These are phyloP conservation scores for Linnaemya vulpina DNA, from an alignment of 2,888 invertebrate genomes.

Conservation along the genomic window DNA sequence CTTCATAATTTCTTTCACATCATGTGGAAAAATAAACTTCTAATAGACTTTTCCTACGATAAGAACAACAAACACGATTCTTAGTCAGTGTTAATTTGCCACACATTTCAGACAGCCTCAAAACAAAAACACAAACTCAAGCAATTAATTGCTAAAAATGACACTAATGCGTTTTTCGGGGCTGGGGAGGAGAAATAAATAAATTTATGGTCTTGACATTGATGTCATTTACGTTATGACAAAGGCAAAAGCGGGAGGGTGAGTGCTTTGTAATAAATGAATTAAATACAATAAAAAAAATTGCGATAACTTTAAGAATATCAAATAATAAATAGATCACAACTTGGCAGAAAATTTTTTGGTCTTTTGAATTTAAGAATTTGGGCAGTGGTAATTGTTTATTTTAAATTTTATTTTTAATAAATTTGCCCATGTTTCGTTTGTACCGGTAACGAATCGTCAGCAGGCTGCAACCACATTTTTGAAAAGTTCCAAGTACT, in stretches of 20 bases:
- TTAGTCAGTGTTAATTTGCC: conserved; percentile 58
- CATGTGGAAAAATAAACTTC: conserved; percentile 19
- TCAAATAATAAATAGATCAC: not conserved
- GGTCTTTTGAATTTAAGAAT: too few species aligned
- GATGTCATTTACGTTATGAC: not conserved
- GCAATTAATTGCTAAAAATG: conserved; percentile 31
- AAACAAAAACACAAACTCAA: not conserved
- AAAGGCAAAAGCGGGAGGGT: not conserved
- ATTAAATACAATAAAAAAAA: not conserved
- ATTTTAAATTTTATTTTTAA: too few species aligned
- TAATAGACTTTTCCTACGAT: not conserved
- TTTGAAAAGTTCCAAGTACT: too few species aligned
- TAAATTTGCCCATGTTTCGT: too few species aligned
- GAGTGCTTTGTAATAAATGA: not conserved
- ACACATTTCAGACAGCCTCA: conserved; percentile 16
- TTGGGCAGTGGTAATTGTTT: too few species aligned
- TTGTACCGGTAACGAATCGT: too few species aligned
- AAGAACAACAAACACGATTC: conserved; percentile 23
- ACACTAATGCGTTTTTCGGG: conserved; percentile 32
- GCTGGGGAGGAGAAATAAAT: not conserved
- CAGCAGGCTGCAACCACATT: too few species aligned
- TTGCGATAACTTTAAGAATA: not conserved
- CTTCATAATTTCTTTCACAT: not conserved
- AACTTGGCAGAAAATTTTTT: too few species aligned
- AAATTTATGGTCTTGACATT: conserved; percentile 39